Evolutionary conservation across 2,888 invertebrate genomes (phyloP).

Genomic region (Deladenus siricidicola): DNA sequence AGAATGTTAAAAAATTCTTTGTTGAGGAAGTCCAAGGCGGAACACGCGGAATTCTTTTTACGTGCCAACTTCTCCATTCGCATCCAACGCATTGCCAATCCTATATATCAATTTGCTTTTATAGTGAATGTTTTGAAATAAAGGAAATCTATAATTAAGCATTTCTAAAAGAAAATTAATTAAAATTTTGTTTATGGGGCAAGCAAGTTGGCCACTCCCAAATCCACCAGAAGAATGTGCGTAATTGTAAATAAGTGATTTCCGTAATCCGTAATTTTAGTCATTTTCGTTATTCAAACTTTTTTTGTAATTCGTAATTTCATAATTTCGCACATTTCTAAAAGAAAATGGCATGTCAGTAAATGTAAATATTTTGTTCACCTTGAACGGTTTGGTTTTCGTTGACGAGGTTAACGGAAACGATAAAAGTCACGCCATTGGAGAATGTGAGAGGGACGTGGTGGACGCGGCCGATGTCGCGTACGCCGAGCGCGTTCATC

Average conservation of each 20-base stretch:
- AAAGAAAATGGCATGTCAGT: too few relatives aligned
- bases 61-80: conserved; percentile 73
- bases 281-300: too few relatives aligned
- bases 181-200: not conserved
- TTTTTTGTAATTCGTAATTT: too few relatives aligned
- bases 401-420: conserved; percentile 72
- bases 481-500: conserved; percentile 70
- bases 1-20: conserved; percentile 72
- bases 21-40: conserved; percentile 73
- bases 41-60: conserved; percentile 56
- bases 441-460: conserved; percentile 80
- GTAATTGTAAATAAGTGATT: too few relatives aligned
- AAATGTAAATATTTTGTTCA: too few relatives aligned
- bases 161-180: too few relatives aligned
- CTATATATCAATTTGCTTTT: conserved; percentile 50
- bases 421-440: conserved; percentile 79
- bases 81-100: conserved; percentile 84
- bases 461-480: conserved; percentile 81
- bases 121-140: not conserved
- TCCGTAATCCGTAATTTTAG: too few relatives aligned
- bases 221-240: not conserved
- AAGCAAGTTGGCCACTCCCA: not conserved
- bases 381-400: conserved; percentile 61
- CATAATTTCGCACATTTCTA: too few relatives aligned
- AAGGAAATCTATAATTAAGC: not conserved